A percentile compares a stretch with the other conserved stretches of the same genome.
Evolutionary conservation across 2,888 invertebrate genomes (phyloP).

Genomic region (Omphaloscelis lunosa): DNA sequence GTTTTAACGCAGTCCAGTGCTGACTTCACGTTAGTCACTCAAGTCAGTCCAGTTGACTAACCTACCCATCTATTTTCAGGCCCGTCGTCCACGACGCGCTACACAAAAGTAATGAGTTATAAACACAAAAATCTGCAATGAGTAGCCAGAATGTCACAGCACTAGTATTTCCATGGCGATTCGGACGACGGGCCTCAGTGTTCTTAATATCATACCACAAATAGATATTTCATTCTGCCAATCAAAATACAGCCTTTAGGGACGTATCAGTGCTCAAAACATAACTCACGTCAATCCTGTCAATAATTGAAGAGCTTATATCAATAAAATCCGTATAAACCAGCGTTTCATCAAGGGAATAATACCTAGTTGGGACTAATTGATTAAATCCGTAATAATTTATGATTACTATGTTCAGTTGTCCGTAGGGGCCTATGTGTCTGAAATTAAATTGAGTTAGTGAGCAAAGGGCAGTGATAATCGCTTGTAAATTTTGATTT

Average conservation of each 20-base stretch:
- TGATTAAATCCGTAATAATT: constrained; percentile 47
- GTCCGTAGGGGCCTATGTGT: constrained; percentile 9
- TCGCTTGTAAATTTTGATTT: background rate
- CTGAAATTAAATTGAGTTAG: constrained; percentile 23
- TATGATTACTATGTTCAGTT: constrained; percentile 2
- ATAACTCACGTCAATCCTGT: background rate
- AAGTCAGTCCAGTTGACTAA: no score
- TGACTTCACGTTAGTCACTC: no score
- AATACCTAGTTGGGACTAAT: constrained; percentile 28
- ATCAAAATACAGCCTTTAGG: background rate
- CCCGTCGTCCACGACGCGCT: no score
- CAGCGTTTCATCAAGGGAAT: background rate
- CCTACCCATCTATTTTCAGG: no score
- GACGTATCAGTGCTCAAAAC: background rate
- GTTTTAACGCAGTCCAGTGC: no score
- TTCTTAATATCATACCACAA: background rate
- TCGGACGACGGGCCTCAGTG: background rate
- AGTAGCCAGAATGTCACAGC: background rate
- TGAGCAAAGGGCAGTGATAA: constrained; percentile 5
- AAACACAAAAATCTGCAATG: background rate
- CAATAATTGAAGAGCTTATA: constrained; percentile 12
- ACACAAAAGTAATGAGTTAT: background rate
- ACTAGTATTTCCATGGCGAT: background rate
- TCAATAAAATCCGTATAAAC: constrained; percentile 28
- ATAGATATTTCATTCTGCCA: background rate